Evolutionary conservation across 2,113 vertebrate genomes (phyloP), one percentile per base, ranked within the genome.

Genomic region (Phodopus roborovskii): DNA sequence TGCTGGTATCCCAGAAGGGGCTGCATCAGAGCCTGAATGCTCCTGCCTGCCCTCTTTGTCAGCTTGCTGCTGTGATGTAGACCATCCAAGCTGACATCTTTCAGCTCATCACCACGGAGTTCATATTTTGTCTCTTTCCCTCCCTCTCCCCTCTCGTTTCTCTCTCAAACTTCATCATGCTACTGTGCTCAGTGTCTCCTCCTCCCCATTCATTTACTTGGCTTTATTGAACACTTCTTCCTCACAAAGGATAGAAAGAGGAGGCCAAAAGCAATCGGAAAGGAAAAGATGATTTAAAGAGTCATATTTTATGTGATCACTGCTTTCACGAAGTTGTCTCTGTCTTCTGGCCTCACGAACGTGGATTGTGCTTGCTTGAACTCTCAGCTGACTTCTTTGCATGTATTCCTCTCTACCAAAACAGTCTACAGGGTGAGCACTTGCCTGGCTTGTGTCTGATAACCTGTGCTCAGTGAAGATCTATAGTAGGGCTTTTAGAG

Each of bases 401-500:
- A 16, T 11, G 56, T 30, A 62, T 84, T 7, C 58, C 24, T 42
- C n/a, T 62, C 36, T 17, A 42, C 15, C 26, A 30, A 83, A 42
- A 26, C 17, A 2, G 28, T 24, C 5, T 28, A 15, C 50, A 50
- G 45, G 60, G 24, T 33, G 9, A 68, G 36, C 6, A 13, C 58
- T 58, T 50, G 66, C 10, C 33, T 81, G 45, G 4, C 10, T 87
- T 6, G 2, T 53, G 30, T 26, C 82, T 83, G 39, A 62, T 85
- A 7, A 78, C 50, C 48, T 45, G 30, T 66, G 83, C 2, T 8
- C 22, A 30, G 8, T 58, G 33, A 28, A 24, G 78, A 12, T 4
- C 12, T 15, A 1, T 0, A 0, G 4, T 1, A 50, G 13, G 58
- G n/a, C 36, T 12, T 75, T 74, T 1, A 0, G 10, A 66, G 15